phyloP scores from a whole-genome alignment of 2,888 invertebrate species.

The Lapara coniferarum region DNA sequence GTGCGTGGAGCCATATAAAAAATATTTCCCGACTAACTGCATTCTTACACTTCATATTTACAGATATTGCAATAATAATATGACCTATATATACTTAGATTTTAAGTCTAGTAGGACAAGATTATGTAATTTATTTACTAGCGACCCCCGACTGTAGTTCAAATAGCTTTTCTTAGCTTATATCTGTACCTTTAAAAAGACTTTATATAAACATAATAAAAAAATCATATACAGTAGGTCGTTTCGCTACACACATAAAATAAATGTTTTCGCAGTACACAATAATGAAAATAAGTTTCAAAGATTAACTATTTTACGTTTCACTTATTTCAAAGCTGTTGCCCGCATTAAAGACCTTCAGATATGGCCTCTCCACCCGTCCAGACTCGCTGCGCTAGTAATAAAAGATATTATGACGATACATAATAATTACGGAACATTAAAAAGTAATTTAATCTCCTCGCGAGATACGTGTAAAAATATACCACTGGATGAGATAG shows the following conservation, averaged over 20 bases:
- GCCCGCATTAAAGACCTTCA: conserved; percentile 23
- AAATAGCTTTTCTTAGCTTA: neutral
- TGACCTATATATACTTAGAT: too few relatives aligned
- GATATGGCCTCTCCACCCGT: conserved; percentile 21
- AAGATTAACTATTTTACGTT: conserved; percentile 18
- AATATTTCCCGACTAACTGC: neutral
- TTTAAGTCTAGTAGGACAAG: too few relatives aligned
- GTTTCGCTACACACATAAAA: neutral
- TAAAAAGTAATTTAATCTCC: conserved; percentile 28
- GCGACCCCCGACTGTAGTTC: too few relatives aligned
- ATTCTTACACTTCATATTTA: too few relatives aligned
- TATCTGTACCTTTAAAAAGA: neutral
- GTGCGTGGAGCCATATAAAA: neutral
- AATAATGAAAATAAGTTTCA: conserved; percentile 2
- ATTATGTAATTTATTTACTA: too few relatives aligned
- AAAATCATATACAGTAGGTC: neutral
- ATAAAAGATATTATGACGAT: conserved; percentile 25
- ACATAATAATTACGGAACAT: conserved; percentile 27
- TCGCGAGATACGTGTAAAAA: conserved; percentile 26
- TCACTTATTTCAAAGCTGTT: conserved; percentile 23
- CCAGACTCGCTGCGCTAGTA: conserved; percentile 19
- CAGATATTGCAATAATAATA: too few relatives aligned
- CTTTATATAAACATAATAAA: neutral
- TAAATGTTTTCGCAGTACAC: neutral
- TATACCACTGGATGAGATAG: conserved; percentile 27